A percentile compares a stretch with the other conserved stretches of the same genome.
These are phyloP conservation scores for Cyaniris semiargus DNA, from an alignment of 2,888 invertebrate genomes.

Conservation along the genomic window DNA sequence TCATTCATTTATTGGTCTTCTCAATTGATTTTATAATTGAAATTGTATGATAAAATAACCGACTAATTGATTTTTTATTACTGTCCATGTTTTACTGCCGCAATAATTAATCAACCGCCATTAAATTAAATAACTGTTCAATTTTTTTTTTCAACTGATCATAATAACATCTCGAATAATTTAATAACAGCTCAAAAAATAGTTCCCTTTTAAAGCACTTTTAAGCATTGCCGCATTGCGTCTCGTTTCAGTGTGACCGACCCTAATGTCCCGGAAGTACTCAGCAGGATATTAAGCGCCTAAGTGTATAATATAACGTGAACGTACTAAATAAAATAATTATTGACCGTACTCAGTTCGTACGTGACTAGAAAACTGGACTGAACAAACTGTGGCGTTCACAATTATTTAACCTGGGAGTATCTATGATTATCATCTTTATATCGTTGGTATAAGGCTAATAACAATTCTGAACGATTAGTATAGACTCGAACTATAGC, in stretches of 20 bases:
- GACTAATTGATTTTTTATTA: no score
- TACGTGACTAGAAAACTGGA: constrained; percentile 5
- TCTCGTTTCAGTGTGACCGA: neutral
- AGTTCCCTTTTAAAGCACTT: no score
- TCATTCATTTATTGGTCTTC: no score
- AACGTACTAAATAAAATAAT: constrained; percentile 6
- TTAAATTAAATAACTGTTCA: no score
- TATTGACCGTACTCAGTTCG: constrained; percentile 7
- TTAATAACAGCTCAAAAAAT: no score
- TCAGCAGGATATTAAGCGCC: neutral
- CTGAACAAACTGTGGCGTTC: neutral
- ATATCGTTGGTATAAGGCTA: neutral
- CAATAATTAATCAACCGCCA: no score
- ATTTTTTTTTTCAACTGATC: no score
- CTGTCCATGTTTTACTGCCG: no score
- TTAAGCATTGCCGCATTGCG: no score
- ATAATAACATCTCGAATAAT: no score
- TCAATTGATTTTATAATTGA: no score
- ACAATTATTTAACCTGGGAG: neutral
- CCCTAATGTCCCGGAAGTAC: neutral
- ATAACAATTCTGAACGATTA: neutral
- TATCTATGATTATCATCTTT: neutral
- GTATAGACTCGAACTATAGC: neutral
- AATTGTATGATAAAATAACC: no score
- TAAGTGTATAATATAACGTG: neutral